Evolutionary conservation across 2,113 vertebrate species (phyloP).

Genomic region (Eretmochelys imbricata): DNA sequence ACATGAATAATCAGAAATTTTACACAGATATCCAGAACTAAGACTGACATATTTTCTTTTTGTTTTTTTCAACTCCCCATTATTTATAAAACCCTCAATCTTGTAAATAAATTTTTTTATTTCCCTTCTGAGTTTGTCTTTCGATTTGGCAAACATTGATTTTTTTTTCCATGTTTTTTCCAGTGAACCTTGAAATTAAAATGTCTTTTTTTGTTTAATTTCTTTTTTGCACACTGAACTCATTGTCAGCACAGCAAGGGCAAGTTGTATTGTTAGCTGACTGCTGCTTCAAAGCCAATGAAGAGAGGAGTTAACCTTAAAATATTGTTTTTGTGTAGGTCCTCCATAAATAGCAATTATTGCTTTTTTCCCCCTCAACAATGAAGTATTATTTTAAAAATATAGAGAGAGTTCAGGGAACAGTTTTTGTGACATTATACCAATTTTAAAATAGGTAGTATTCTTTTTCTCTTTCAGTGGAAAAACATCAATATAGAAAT

Average conservation of each 20-base stretch:
- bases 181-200: slow-evolving; percentile 79
- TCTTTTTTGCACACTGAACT: slow-evolving; percentile 50
- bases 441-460: background rate
- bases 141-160: slow-evolving; percentile 73
- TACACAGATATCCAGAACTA: slow-evolving; percentile 41
- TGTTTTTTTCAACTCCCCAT: slow-evolving; percentile 44
- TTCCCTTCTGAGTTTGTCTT: slow-evolving; percentile 72
- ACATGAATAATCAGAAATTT: slow-evolving; percentile 55
- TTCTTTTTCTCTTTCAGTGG: background rate
- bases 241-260: slow-evolving; percentile 56
- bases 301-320: slow-evolving; percentile 48
- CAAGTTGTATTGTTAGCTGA: slow-evolving; percentile 62
- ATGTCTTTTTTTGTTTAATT: slow-evolving; percentile 69
- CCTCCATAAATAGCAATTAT: slow-evolving; percentile 9
- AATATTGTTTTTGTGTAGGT: background rate
- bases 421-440: background rate
- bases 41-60: slow-evolving; percentile 38
- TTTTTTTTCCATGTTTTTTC: slow-evolving; percentile 63
- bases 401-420: background rate
- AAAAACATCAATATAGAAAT: background rate
- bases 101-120: slow-evolving; percentile 65
- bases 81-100: slow-evolving; percentile 63
- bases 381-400: slow-evolving; percentile 1
- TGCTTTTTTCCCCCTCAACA: background rate
- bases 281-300: slow-evolving; percentile 59